A percentile compares a stretch with the other conserved stretches of the same genome.
Evolutionary conservation across 1,140 invertebrate genomes (phyloP).

Genomic region (Eurosta solidaginis): DNA sequence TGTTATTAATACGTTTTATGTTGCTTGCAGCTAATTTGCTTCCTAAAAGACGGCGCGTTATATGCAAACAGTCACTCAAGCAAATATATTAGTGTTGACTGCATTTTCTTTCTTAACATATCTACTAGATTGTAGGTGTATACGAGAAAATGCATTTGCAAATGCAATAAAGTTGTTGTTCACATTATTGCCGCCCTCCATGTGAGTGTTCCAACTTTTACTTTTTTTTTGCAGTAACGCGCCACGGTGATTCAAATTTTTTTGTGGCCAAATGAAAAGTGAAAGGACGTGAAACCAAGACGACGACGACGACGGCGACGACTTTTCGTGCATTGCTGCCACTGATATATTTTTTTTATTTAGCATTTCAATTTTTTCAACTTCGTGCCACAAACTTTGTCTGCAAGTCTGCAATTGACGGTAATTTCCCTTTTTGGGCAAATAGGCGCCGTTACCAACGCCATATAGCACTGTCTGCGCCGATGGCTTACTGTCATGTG

Average conservation of each 20-base stretch:
- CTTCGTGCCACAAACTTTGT: not conserved
- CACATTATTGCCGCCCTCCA: not conserved
- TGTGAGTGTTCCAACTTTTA: slow-evolving; percentile 5
- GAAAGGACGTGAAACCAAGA: slow-evolving; percentile 18
- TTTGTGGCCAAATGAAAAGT: not conserved
- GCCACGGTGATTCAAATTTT: not conserved
- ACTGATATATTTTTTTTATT: not conserved
- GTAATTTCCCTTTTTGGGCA: slow-evolving; percentile 23
- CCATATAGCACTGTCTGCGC: no score
- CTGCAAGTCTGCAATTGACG: not conserved
- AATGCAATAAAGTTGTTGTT: not conserved
- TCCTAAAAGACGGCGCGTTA: not conserved
- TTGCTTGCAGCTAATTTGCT: not conserved
- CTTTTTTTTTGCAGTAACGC: not conserved
- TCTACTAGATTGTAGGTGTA: not conserved
- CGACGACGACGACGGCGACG: no score
- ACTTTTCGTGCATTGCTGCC: not conserved
- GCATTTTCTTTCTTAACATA: no score
- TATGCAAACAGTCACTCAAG: not conserved
- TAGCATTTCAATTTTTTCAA: not conserved
- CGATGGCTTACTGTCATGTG: no score
- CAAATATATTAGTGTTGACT: no score
- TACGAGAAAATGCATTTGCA: not conserved
- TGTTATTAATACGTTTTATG: no score
- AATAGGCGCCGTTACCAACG: not conserved